Evolutionary conservation across 2,888 invertebrate species (phyloP), one percentile per base, ranked within the genome.

Genomic region (Eutolmus rufibarbis): DNA sequence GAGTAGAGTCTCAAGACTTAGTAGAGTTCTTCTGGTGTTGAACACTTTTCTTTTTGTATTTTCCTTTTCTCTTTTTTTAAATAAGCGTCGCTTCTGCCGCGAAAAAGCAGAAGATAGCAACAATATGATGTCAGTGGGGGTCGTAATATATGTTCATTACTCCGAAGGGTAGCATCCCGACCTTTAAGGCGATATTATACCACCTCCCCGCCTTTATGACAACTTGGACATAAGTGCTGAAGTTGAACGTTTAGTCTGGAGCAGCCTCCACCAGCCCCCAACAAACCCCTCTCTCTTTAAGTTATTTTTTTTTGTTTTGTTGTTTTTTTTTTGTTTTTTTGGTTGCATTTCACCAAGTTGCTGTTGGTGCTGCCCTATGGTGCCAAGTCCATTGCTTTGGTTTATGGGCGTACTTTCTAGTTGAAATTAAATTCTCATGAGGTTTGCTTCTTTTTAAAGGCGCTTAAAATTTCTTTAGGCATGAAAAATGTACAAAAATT

Each of bases 91-190:
- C 19, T 57, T 9, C 23, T n/a, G 57, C 57, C 66, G 14, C 51
- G 23, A 28, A 46, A 14, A n/a, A 78, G 78, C 78, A 51, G 31
- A 79, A 79, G 46, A 79, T 66, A 66, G 66, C 79, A 46, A 79
- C 79, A 79, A 79, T 79, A 79, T 79, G 51, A 79, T 79, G 79
- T 79, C 79, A 34, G 79, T 51, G 56, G 79, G 66, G 51, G 51
- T 79, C 79, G 79, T 79, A 79, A 79, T 79, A 79, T 79, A 79
- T 79, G 79, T 79, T 79, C 79, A 79, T 79, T 79, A 79, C 79
- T 51, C 79, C 51, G n/a, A 28, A 51, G 79, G 79, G 79, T 79
- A 51, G 23, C 23, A 28, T 51, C 51, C 51, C 79, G 56, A 79
- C 79, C 79, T 79, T 51, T 79, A 51, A 79, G 43, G 16, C 56